These are phyloP conservation scores for Neolamprologus longior DNA, from an alignment of 2,113 vertebrate species.

Conservation along the genomic window DNA sequence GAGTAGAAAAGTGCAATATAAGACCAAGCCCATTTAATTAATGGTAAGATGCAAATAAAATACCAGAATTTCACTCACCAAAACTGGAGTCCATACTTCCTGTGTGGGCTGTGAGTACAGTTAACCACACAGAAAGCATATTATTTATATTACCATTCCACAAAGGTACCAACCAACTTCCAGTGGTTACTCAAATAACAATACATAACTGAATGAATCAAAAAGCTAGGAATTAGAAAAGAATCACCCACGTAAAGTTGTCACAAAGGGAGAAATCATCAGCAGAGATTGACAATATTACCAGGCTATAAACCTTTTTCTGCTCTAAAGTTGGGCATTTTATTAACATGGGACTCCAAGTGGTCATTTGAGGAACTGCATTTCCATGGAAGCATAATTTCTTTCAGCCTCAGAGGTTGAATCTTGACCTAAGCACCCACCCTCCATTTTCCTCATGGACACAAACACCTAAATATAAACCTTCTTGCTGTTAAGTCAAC, in stretches of 20 bases:
- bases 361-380: neutral
- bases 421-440: neutral
- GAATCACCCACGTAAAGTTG: neutral
- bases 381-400: neutral
- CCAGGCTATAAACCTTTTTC: neutral
- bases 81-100: neutral
- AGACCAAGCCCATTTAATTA: neutral
- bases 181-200: neutral
- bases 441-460: neutral
- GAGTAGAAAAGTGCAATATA: neutral
- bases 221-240: neutral
- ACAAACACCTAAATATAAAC: neutral
- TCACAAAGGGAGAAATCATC: neutral
- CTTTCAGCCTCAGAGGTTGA: neutral
- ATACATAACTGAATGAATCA: neutral
- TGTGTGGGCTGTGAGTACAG: neutral
- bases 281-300: neutral
- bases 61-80: neutral
- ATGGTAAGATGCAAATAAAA: neutral
- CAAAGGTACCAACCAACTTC: neutral
- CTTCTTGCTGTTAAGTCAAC: neutral
- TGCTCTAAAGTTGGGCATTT: neutral
- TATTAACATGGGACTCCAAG: neutral
- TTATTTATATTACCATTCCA: neutral
- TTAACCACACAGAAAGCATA: neutral